Conservation (phyloP, 2,888 invertebrate genomes). For the Mythimna albipuncta region DNA sequence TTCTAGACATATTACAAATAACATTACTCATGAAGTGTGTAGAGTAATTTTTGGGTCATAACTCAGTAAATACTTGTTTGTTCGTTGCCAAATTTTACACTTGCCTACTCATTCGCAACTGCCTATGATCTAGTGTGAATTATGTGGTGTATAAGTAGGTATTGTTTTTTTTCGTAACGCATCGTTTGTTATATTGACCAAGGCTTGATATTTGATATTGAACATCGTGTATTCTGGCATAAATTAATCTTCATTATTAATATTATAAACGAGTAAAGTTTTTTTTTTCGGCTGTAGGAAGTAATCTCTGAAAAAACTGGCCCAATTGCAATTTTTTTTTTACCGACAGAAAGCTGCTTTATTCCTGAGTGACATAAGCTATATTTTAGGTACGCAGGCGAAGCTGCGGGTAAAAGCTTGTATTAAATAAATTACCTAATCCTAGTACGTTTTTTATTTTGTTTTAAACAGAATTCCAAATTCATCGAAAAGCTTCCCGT, state of each 20-base stretch:
- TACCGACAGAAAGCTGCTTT: too few relatives aligned
- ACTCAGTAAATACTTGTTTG: constrained; percentile 17
- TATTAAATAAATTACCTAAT: neutral
- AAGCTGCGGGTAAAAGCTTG: too few relatives aligned
- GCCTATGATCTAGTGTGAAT: constrained; percentile 33
- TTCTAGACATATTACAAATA: constrained; percentile 26
- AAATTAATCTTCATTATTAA: too few relatives aligned
- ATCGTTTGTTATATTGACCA: constrained; percentile 15
- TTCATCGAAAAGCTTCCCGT: too few relatives aligned
- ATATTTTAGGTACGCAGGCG: too few relatives aligned
- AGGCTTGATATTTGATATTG: neutral
- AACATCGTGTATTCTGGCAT: too few relatives aligned
- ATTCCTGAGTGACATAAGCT: too few relatives aligned
- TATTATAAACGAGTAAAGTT: too few relatives aligned
- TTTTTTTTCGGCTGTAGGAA: too few relatives aligned
- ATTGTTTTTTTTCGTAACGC: constrained; percentile 32
- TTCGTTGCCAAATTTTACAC: constrained; percentile 42
- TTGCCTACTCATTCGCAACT: constrained; percentile 5
- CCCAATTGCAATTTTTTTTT: too few relatives aligned
- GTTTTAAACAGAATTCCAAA: too few relatives aligned
- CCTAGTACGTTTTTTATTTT: neutral
- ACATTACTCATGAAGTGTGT: constrained; percentile 14
- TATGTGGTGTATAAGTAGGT: neutral
- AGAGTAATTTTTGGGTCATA: constrained; percentile 28
- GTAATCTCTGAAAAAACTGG: too few relatives aligned